Base-by-base conservation (phyloP, 2,113 vertebrate species). In the Natator depressus region DNA sequence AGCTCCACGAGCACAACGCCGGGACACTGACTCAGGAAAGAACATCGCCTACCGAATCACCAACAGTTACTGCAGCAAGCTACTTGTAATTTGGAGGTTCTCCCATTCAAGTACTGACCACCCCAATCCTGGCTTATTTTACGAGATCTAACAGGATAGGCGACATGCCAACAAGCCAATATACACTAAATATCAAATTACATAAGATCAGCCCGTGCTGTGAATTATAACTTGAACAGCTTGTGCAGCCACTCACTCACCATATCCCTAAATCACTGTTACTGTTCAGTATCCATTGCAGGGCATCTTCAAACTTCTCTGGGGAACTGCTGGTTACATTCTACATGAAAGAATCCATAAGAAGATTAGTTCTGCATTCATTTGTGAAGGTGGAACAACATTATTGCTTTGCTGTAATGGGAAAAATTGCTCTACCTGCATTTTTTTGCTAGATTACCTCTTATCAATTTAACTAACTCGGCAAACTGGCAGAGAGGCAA, bases 231-330 rank as follows among this genome's bases (percentile, higher is more conserved):
- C 57, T 80, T 57, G 1, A 20, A 80, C 81, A 62, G n/a, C 17
- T 55, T 3, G 19, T 11, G 22, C 51, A 65, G 27, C 69, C 62
- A 76, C 79, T 35, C 35, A 97, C 97, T 98, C 93, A 98, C 98
- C 96, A 93, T 94, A 98, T 98, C 94, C 98, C 98, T 78, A 98
- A 95, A 16, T 98, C 98, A 93, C 98, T 98, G 93, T 98, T 98
- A 92, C 97, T 99, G 96, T 98, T 98, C 42, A 99, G 94, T 55
- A 99, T 97, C 98, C 98, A 98, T 65, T 96, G 92, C 96, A 99
- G 94, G 4, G 98, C 98, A 11, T 97, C 97, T 82, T 98, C 96
- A 90, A 99, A 98, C 94, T 97, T 98, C 90, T 97, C 82, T 2
- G 94, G 22, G 65, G 98, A 92, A 16, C 93, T 94, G 81, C 98